Base-by-base conservation (phyloP, 2,113 vertebrate genomes). In the Pimephales promelas region DNA sequence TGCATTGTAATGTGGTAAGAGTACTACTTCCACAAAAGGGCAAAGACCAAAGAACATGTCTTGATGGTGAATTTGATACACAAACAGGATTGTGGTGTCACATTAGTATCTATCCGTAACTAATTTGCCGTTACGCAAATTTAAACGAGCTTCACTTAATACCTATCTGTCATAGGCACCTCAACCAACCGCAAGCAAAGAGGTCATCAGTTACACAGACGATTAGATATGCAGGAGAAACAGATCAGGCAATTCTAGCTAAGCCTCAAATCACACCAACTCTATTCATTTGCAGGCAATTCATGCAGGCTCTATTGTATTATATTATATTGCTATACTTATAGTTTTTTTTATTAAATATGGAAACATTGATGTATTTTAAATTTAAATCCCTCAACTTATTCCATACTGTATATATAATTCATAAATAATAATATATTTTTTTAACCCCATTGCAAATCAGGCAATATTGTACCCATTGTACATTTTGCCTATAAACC, bases 201-300 rank as follows among this genome's bases (percentile, higher is more conserved):
- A 77, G 61, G 61, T 66, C 73, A 77, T 77, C 57, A 76, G 26
- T 40, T 75, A 83, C 59, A 83, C 49, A 61, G 61, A 56, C 20
- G 40, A 79, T 49, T 66, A 49, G 2, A 49, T 49, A 79, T 66
- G 59, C 18, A 49, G 43, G 18, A 64, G 57, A 1, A 79, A 49
- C 24, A 16, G 31, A 59, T 40, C n/a, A 40, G 49, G 31, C 74
- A 7, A n/a, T 34, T 57, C 28, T 14, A 22, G 2, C 26, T 26
- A 57, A 61, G 75, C 54, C 61, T 57, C 40, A 59, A n/a, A 62
- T 61, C 34, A 62, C 56, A 62, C 7, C 73, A 7, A 54, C 22
- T 70, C 20, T 70, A 40, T 40, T 68, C 2, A 3, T 16, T 28
- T 31, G 16, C 14, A 31, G 26, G 14, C 14, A 18, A 2, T 73